A percentile compares a stretch with the other conserved stretches of the same genome.
Conservation (phyloP, 2,113 vertebrate genomes). For the Paedocypris sp. region DNA sequence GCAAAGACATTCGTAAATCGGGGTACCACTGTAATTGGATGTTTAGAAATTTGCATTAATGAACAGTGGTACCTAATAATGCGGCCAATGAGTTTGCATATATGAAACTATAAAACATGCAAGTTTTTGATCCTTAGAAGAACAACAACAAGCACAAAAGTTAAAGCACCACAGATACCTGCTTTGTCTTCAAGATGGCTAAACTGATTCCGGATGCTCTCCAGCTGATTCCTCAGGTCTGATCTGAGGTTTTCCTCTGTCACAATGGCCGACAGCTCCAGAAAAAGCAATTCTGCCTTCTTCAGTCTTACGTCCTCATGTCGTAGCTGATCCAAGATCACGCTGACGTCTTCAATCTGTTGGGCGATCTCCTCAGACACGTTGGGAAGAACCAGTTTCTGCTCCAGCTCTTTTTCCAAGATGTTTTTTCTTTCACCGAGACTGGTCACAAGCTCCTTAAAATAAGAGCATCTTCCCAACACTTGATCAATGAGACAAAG, state of each 20-base stretch:
- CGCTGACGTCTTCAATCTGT: conserved; percentile 72
- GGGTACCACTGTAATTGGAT: too few species aligned
- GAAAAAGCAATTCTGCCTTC: conserved; percentile 67
- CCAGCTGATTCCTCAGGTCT: conserved; percentile 79
- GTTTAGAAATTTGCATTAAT: too few species aligned
- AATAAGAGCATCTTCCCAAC: conserved; percentile 73
- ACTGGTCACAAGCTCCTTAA: conserved; percentile 71
- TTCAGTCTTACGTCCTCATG: conserved; percentile 73
- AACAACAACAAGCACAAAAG: not conserved
- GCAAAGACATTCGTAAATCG: too few species aligned
- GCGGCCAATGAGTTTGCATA: too few species aligned
- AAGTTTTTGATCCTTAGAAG: not conserved
- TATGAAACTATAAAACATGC: not conserved
- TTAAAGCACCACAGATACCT: conserved; percentile 69
- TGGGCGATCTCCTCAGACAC: conserved; percentile 78
- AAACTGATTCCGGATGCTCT: conserved; percentile 76
- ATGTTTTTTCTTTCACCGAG: conserved; percentile 62
- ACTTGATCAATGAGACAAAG: conserved; percentile 77
- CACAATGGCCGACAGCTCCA: conserved; percentile 75
- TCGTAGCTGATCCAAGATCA: conserved; percentile 69
- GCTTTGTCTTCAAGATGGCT: conserved; percentile 85
- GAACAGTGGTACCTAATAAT: too few species aligned
- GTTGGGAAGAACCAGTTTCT: conserved; percentile 65
- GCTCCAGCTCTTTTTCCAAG: conserved; percentile 70
- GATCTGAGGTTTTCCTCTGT: conserved; percentile 88